These are phyloP conservation scores for Toxonevra muliebris DNA, from an alignment of 2,888 invertebrate genomes.

Conservation along the genomic window DNA sequence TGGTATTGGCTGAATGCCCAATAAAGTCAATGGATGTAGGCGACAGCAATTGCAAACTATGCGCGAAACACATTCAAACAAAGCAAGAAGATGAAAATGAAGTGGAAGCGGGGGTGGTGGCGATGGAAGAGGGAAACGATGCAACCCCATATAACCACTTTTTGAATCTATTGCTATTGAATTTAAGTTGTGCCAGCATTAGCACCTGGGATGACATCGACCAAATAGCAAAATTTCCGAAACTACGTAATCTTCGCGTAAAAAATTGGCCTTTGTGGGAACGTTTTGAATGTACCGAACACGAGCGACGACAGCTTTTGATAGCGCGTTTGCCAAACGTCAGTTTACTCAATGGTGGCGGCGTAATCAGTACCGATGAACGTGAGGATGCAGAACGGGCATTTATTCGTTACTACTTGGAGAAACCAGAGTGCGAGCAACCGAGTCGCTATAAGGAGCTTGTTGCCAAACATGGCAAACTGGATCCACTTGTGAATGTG, in stretches of 20 bases:
- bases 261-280: slow-evolving; percentile 77
- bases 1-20: slow-evolving; percentile 88
- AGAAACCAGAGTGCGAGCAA: slow-evolving; percentile 82
- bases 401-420: slow-evolving; percentile 92
- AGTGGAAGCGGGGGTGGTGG: slow-evolving; percentile 69
- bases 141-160: slow-evolving; percentile 68
- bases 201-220: slow-evolving; percentile 92
- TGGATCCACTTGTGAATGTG: slow-evolving; percentile 89
- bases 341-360: slow-evolving; percentile 88
- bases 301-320: slow-evolving; percentile 85
- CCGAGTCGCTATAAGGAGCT: slow-evolving; percentile 82
- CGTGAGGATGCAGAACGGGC: slow-evolving; percentile 92
- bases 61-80: slow-evolving; percentile 40
- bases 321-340: slow-evolving; percentile 90
- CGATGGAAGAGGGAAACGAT: slow-evolving; percentile 63
- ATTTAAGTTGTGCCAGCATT: slow-evolving; percentile 84
- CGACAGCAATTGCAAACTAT: neutral
- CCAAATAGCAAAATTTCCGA: slow-evolving; percentile 82
- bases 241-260: slow-evolving; percentile 83
- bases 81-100: slow-evolving; percentile 38
- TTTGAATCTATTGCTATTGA: slow-evolving; percentile 74
- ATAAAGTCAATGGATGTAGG: slow-evolving; percentile 66
- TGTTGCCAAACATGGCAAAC: slow-evolving; percentile 84
- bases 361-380: slow-evolving; percentile 82
- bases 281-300: slow-evolving; percentile 84